Evolutionary conservation across 2,113 vertebrate species (phyloP), one percentile per base, ranked within the genome.

Genomic region (Paralichthys olivaceus): DNA sequence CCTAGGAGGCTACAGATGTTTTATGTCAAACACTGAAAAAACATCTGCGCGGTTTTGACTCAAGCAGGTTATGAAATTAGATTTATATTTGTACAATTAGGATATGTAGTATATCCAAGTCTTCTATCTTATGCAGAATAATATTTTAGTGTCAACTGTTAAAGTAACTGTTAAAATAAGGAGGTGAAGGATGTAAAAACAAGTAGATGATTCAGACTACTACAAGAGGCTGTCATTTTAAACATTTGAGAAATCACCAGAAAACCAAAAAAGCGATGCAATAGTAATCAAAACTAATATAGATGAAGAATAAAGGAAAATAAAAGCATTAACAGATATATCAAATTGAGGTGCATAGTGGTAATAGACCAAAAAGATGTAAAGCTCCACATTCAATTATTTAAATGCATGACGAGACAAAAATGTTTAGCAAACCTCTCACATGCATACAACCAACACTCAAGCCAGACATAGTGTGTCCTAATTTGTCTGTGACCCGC

Each of bases 401-500:
- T 75, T 32, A 82, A 75, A 73, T 40, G 55, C 53, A 17, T 15
- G 4, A 71, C 62, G 49, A 57, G 43, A 79, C 29, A 13, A 70
- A 73, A 75, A 78, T 67, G 68, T 80, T 67, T 40, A 69, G 7
- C 57, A 26, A 60, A 74, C 72, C 34, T 68, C 60, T 81, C 75
- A 65, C 63, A 62, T 29, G 15, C 62, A n/a, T 69, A 74, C 60
- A 75, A 34, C 55, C 37, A 40, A 75, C 76, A 65, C 77, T 77
- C 64, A 43, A 9, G 37, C 29, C 83, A 84, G 84, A 83, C 79
- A 78, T 63, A 75, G 82, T 65, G 71, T 81, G 76, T 91, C 88
- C 83, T 83, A 90, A 90, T 88, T 83, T 83, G 84, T 90, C 79
- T 83, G 81, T 84, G 80, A 87, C 82, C 85, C 57, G 19, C 81